These are phyloP conservation scores for Troides aeacus DNA, from an alignment of 2,888 invertebrate genomes.

Conservation along the genomic window DNA sequence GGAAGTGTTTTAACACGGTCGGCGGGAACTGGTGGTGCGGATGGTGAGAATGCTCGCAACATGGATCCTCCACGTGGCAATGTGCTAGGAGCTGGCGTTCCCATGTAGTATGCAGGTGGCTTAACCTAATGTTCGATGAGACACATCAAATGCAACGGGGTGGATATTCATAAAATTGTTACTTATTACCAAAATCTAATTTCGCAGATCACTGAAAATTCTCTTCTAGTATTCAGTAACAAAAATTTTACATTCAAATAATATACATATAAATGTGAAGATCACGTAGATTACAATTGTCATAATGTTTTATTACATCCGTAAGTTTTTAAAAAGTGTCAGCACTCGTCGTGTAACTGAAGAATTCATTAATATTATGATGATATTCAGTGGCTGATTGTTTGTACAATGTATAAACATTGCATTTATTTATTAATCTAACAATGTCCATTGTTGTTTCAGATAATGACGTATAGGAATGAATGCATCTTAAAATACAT, in stretches of 20 bases:
- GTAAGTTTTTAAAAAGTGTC: background rate
- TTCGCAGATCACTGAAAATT: background rate
- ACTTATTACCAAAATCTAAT: background rate
- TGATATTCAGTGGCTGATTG: background rate
- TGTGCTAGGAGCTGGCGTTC: slow-evolving; percentile 80
- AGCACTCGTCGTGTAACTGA: background rate
- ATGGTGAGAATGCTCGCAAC: slow-evolving; percentile 84
- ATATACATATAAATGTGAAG: background rate
- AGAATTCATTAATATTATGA: slow-evolving; percentile 1
- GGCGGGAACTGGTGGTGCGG: slow-evolving; percentile 77
- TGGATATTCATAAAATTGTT: background rate
- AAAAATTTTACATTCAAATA: background rate
- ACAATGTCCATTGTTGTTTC: slow-evolving; percentile 4
- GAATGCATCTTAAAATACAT: slow-evolving; percentile 44
- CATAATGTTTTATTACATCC: background rate
- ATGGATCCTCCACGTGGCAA: slow-evolving; percentile 84
- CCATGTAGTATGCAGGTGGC: slow-evolving; percentile 87
- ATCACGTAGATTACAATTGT: background rate
- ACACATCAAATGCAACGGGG: background rate
- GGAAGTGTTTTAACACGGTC: slow-evolving; percentile 80
- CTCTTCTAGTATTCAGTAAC: background rate
- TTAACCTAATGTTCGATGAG: slow-evolving; percentile 53
- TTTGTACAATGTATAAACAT: slow-evolving; percentile 1
- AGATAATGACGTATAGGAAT: background rate
- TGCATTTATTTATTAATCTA: slow-evolving; percentile 1